Evolutionary conservation across 2,797 vertebrate genomes (phyloP), one percentile per base, ranked within the genome.

Genomic region (Champsocephalus gunnari): DNA sequence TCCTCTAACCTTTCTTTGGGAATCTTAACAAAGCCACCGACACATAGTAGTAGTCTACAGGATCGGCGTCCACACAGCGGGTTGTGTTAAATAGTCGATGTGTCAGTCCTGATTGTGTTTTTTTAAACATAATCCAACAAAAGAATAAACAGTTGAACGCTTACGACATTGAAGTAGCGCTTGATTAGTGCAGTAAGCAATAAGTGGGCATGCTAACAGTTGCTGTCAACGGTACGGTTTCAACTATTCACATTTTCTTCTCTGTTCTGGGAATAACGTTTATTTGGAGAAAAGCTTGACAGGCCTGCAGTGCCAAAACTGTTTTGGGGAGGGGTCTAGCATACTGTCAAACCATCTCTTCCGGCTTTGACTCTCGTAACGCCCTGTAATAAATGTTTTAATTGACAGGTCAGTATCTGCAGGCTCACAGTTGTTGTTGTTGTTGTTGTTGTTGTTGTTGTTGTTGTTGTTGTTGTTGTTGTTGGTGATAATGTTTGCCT

Each of bases 391-490:
- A 12, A 51, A 77, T 62, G 16, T 24, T 66, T 47, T 13, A 51
- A 60, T 44, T 73, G 11, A 49, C 43, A 66, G 53, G 49, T 74
- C 43, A 45, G 13, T 53, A 64, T 71, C 49, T 28, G 49, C 48
- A 66, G 56, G 62, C 63, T 41, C 48, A 45, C 50, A 34, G 14
- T 55, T 63, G 41, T 80, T 82, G 24, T 28, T 3, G 74, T 57
- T n/a, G 56, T 28, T 3, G 74, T 57, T n/a, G 56, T 28, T 3
- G 74, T 57, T n/a, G 56, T 28, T 3, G 74, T 57, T n/a, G 14
- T 55, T 63, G 41, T 80, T n/a, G 56, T 28, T 3, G 74, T 57
- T n/a, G 14, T 55, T 63, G 41, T 80, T 82, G 24, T 28, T 3
- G 74, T 57, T n/a, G 56, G n/a, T 19, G 32, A 48, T 49, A 61